Conservation (phyloP, 1,140 invertebrate genomes). For the Whitmania pigra region DNA sequence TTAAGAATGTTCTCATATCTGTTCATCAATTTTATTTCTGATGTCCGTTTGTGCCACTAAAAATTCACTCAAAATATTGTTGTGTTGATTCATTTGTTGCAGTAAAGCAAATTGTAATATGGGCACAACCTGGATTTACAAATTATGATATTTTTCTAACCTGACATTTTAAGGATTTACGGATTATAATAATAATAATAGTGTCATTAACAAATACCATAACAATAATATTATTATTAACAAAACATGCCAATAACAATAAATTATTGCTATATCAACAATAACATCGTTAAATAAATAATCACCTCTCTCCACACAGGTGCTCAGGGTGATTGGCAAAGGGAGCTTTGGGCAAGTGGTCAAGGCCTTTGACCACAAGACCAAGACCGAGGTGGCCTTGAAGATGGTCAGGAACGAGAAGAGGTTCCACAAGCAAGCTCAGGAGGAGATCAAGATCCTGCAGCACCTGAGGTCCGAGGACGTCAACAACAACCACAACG, state of each 20-base stretch:
- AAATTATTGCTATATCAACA: too few species aligned
- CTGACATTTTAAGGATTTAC: too few species aligned
- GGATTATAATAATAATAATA: too few species aligned
- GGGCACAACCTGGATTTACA: too few species aligned
- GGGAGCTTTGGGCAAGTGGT: slow-evolving; percentile 97
- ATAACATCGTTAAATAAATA: too few species aligned
- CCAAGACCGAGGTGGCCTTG: slow-evolving; percentile 77
- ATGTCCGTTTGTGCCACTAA: neutral
- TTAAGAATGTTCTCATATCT: neutral
- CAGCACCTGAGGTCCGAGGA: slow-evolving; percentile 90
- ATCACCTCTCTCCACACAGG: neutral
- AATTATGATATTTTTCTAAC: too few species aligned
- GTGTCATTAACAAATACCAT: too few species aligned
- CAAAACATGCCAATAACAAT: too few species aligned
- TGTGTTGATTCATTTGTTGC: too few species aligned
- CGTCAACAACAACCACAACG: slow-evolving; percentile 94
- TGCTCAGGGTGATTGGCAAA: slow-evolving; percentile 80
- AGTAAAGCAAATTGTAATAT: too few species aligned
- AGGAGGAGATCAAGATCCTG: slow-evolving; percentile 93
- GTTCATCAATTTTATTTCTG: neutral
- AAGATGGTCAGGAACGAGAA: slow-evolving; percentile 99
- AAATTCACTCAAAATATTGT: neutral
- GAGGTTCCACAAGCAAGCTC: slow-evolving; percentile 94
- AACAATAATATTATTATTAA: too few species aligned
- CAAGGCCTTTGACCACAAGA: slow-evolving; percentile 94